A percentile compares a stretch with the other conserved stretches of the same genome.
Conservation (phyloP, 1,140 invertebrate species). For the Megathymus violae region DNA sequence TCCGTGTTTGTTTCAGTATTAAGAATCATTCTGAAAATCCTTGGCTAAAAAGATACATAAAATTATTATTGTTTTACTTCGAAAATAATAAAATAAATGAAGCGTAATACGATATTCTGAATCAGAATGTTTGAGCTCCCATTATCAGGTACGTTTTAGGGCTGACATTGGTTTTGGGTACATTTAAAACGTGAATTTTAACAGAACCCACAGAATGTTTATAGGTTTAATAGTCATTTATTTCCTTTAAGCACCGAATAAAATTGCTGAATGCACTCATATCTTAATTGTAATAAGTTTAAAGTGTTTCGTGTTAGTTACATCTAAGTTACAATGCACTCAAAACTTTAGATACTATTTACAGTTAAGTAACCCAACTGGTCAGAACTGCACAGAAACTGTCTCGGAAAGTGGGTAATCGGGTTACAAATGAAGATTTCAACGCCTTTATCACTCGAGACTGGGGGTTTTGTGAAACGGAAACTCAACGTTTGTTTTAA, state of each 20-base stretch:
- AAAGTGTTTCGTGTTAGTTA: background rate
- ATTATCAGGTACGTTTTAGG: too few relatives aligned
- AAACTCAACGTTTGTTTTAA: constrained; percentile 3
- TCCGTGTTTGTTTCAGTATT: too few relatives aligned
- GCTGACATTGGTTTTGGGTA: too few relatives aligned
- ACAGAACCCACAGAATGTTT: too few relatives aligned
- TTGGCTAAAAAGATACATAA: too few relatives aligned
- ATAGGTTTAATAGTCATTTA: background rate
- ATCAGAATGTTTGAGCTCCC: too few relatives aligned
- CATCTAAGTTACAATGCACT: background rate
- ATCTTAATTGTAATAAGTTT: background rate
- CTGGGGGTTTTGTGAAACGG: constrained; percentile 6
- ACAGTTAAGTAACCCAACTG: background rate
- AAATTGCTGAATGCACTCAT: background rate
- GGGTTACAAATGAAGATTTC: constrained; percentile 15
- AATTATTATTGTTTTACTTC: too few relatives aligned
- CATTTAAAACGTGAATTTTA: too few relatives aligned
- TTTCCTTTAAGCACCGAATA: background rate
- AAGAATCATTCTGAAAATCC: too few relatives aligned
- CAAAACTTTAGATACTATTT: background rate
- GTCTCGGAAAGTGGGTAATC: constrained; percentile 15
- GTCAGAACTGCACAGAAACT: constrained; percentile 3
- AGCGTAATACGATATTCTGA: too few relatives aligned
- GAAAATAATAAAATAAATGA: too few relatives aligned
- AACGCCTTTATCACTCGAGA: constrained; percentile 15